These are phyloP conservation scores for Philotrypesis tridentata DNA, from an alignment of 1,140 invertebrate genomes.

Conservation along the genomic window DNA sequence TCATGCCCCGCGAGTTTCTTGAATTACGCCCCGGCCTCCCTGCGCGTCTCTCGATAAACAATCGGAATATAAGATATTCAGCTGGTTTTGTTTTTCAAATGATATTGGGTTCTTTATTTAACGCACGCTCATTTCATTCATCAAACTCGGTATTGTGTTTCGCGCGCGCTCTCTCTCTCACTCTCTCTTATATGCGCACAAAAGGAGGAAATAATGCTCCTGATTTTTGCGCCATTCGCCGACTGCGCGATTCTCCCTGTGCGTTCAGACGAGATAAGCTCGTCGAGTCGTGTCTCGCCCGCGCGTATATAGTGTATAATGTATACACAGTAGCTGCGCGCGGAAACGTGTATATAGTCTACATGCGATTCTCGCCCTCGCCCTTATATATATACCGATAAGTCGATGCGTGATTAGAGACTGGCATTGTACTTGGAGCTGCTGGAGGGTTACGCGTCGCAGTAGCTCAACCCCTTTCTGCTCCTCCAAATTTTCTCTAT, in stretches of 20 bases:
- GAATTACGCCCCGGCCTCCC: conserved; percentile 23
- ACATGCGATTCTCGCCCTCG: conserved; percentile 59
- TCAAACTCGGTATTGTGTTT: neutral
- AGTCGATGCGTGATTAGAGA: conserved; percentile 73
- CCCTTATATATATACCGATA: conserved; percentile 64
- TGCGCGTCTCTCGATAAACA: conserved; percentile 18
- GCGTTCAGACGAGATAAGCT: neutral
- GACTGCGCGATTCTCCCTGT: neutral
- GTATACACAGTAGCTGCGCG: too few relatives aligned
- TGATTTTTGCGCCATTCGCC: neutral
- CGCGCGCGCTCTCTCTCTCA: too few relatives aligned
- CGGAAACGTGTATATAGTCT: too few relatives aligned
- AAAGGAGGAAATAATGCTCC: neutral
- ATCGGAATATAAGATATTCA: conserved; percentile 11
- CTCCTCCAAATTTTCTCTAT: conserved; percentile 33
- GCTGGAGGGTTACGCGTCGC: conserved; percentile 57
- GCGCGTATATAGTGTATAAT: neutral
- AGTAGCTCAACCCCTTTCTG: conserved; percentile 41
- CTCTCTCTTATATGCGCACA: neutral
- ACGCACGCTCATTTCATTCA: neutral
- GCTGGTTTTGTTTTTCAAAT: neutral
- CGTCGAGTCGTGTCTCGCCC: too few relatives aligned
- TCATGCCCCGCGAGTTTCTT: conserved; percentile 32
- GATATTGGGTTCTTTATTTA: neutral
- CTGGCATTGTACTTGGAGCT: conserved; percentile 72